A percentile compares a stretch with the other conserved stretches of the same genome.
These are phyloP conservation scores for Heliconius cydno DNA, from an alignment of 2,888 invertebrate species.

Conservation along the genomic window DNA sequence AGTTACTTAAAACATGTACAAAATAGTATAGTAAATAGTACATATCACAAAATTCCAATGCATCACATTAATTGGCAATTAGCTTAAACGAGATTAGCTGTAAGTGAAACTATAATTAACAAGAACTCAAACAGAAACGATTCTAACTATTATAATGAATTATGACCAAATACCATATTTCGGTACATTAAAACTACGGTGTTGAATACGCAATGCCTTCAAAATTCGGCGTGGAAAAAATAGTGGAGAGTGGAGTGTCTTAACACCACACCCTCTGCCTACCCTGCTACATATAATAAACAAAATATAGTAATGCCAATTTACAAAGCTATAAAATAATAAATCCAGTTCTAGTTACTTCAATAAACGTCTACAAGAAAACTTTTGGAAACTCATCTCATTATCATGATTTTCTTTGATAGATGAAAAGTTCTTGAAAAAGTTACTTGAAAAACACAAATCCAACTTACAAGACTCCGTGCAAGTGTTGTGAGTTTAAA, in stretches of 20 bases:
- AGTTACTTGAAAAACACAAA: conserved; percentile 5
- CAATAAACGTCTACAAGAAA: conserved; percentile 7
- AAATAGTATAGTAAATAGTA: neutral
- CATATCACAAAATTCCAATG: neutral
- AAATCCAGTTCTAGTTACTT: neutral
- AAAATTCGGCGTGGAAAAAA: too few species aligned
- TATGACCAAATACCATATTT: neutral
- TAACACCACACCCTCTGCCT: too few species aligned
- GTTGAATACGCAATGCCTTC: too few species aligned
- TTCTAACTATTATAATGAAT: neutral
- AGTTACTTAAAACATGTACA: neutral
- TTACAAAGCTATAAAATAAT: neutral
- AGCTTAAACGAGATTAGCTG: neutral
- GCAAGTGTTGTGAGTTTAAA: too few species aligned
- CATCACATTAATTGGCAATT: conserved; percentile 9
- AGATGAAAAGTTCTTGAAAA: conserved; percentile 25
- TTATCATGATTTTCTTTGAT: conserved; percentile 35
- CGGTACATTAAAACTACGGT: neutral
- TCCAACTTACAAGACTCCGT: too few species aligned
- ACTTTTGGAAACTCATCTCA: conserved; percentile 34
- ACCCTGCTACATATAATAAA: too few species aligned
- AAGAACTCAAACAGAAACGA: neutral
- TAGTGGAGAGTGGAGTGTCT: too few species aligned
- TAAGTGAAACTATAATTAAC: conserved; percentile 16
- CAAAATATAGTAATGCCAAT: neutral